Conservation (phyloP, 2,113 vertebrate genomes). For the Prionailurus viverrinus region DNA sequence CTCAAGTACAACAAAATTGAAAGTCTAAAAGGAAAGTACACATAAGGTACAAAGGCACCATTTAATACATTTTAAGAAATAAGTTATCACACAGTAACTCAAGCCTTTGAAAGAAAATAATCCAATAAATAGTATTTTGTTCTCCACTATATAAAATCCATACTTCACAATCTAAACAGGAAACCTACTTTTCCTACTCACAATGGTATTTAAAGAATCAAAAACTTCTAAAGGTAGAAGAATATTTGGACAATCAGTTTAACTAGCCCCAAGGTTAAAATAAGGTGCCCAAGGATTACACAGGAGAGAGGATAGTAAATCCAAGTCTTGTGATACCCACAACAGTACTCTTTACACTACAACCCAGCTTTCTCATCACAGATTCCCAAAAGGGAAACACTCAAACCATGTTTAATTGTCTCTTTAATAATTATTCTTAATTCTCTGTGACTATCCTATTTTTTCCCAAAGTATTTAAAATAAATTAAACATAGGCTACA, state of each 20-base stretch:
- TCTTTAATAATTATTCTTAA: background rate
- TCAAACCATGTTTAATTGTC: background rate
- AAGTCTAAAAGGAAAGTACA: slow-evolving; percentile 37
- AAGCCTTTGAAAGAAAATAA: slow-evolving; percentile 5
- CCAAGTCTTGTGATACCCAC: background rate
- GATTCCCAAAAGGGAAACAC: slow-evolving; percentile 4
- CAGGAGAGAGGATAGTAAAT: background rate
- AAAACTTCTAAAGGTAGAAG: slow-evolving; percentile 35
- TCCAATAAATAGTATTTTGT: background rate
- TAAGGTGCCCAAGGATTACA: background rate
- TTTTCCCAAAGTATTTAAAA: slow-evolving; percentile 57
- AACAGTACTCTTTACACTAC: background rate
- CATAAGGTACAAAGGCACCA: background rate
- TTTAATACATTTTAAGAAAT: slow-evolving; percentile 24
- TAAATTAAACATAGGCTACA: slow-evolving; percentile 34
- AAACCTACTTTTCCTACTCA: slow-evolving; percentile 53
- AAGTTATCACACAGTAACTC: slow-evolving; percentile 8
- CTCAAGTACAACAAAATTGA: background rate
- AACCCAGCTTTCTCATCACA: background rate
- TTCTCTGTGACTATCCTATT: background rate
- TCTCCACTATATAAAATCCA: background rate
- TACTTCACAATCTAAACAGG: slow-evolving; percentile 42
- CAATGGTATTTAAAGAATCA: slow-evolving; percentile 42
- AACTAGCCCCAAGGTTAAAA: slow-evolving; percentile 1
- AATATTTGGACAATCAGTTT: background rate